phyloP scores from a whole-genome alignment of 2,113 vertebrate genomes.

The Leucosticte australis region DNA sequence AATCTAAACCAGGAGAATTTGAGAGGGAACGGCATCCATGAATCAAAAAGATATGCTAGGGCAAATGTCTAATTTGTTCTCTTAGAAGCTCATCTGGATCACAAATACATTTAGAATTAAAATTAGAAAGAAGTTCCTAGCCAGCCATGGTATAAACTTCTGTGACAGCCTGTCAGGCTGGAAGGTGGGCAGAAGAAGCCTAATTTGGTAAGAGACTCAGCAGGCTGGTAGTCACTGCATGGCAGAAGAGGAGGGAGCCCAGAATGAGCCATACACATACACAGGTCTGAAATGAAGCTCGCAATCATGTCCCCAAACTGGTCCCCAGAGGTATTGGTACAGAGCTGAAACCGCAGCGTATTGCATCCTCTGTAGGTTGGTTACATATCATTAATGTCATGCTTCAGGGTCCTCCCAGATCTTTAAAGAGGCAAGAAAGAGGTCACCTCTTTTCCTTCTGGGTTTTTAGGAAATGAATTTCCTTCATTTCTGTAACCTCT shows the following conservation, averaged over 20 bases:
- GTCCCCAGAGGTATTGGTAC: not conserved
- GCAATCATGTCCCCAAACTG: not conserved
- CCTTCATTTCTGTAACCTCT: not conserved
- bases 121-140: conserved; percentile 47
- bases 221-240: not conserved
- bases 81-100: conserved; percentile 12
- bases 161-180: conserved; percentile 18
- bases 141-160: conserved; percentile 13
- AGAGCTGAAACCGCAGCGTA: not conserved
- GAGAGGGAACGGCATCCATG: not conserved
- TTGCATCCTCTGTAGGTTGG: not conserved
- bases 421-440: not conserved
- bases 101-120: conserved; percentile 19
- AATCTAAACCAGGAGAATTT: not conserved
- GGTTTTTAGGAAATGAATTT: not conserved
- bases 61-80: not conserved
- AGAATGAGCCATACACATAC: not conserved
- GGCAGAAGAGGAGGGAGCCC: conserved; percentile 1
- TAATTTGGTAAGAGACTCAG: conserved; percentile 43
- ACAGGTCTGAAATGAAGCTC: not conserved
- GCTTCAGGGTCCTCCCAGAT: not conserved
- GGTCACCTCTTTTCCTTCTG: not conserved
- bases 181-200: conserved; percentile 31
- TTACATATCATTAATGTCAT: not conserved
- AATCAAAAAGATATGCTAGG: not conserved